Evolutionary conservation across 1,140 invertebrate genomes (phyloP).

Genomic region (Penaeus chinensis): DNA sequence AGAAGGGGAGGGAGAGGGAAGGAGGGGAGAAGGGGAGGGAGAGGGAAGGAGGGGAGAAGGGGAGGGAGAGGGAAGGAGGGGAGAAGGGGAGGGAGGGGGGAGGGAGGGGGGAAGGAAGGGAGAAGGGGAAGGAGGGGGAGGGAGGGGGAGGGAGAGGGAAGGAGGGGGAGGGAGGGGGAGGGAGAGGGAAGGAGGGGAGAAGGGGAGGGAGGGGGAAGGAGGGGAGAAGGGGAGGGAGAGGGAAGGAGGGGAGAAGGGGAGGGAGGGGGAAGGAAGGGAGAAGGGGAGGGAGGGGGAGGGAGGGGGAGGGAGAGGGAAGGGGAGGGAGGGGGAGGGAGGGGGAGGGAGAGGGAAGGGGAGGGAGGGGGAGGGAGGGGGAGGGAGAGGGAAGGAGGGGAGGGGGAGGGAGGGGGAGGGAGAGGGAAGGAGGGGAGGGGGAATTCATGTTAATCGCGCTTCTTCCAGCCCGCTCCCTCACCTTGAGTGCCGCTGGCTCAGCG

Average conservation of each 20-base stretch:
- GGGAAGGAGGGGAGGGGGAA: background rate
- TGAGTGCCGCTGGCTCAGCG: no score
- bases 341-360: background rate
- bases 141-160: background rate
- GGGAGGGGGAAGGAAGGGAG: no score
- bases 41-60: background rate
- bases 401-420: background rate
- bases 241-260: background rate
- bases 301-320: background rate
- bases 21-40: background rate
- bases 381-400: background rate
- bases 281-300: background rate
- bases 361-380: background rate
- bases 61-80: background rate
- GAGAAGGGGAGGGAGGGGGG: background rate
- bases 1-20: background rate
- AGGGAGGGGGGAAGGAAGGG: background rate
- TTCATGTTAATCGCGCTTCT: no score
- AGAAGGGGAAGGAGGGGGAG: background rate
- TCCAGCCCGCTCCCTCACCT: no score
- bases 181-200: background rate
- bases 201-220: background rate
- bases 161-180: background rate
- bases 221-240: background rate
- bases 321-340: background rate